These are phyloP conservation scores for Pandion haliaetus DNA, from an alignment of 2,113 vertebrate species.

Conservation along the genomic window DNA sequence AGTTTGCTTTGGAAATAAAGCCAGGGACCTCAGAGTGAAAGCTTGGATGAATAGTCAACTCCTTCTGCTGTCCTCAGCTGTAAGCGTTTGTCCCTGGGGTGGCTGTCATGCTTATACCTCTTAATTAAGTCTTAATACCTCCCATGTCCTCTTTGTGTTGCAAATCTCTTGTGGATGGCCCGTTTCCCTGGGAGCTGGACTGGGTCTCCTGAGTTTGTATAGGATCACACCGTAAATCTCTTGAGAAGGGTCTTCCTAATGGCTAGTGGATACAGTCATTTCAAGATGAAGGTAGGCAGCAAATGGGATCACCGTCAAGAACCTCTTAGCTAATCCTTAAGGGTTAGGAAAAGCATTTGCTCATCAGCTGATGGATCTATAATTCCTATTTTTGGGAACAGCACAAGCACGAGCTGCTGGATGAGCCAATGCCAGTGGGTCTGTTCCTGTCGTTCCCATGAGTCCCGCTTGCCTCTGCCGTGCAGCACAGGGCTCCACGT, in stretches of 20 bases:
- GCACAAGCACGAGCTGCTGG: not conserved
- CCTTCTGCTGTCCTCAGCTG: not conserved
- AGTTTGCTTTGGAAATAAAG: not conserved
- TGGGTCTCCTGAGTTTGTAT: not conserved
- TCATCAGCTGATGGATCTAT: accelerated
- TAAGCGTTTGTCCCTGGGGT: not conserved
- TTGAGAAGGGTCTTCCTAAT: not conserved
- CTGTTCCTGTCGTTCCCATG: not conserved
- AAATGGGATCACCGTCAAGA: not conserved
- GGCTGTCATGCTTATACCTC: not conserved
- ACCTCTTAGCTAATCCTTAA: not conserved
- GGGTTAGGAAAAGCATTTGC: not conserved
- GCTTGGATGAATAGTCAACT: not conserved
- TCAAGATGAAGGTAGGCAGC: not conserved
- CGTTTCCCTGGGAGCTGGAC: not conserved
- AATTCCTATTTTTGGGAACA: not conserved
- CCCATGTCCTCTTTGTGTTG: not conserved
- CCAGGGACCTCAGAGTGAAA: not conserved
- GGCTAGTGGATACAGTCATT: not conserved
- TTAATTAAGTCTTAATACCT: not conserved
- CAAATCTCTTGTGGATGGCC: not conserved
- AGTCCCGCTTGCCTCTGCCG: not conserved
- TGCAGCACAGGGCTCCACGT: not conserved
- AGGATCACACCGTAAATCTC: not conserved
- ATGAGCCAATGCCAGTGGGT: accelerated